Evolutionary conservation across 2,888 invertebrate genomes (phyloP), one percentile per base, ranked within the genome.

Genomic region (Heliconius hortense): DNA sequence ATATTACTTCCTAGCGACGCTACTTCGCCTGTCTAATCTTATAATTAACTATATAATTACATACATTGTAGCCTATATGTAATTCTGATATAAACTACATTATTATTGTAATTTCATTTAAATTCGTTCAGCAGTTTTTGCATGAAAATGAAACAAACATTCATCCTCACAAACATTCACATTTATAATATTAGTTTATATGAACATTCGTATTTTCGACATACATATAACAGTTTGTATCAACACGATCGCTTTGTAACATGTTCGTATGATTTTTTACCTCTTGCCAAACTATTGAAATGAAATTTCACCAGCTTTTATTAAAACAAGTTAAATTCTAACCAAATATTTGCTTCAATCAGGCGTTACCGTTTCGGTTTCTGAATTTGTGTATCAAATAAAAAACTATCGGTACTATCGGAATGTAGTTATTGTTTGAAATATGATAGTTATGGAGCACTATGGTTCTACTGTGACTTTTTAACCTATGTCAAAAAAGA

Each of bases 401-500:
- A 73, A 76, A 76, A 69, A 76, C 66, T 72, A 26, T n/a, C 60
- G 59, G n/a, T 60, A 60, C 15, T 13, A 60, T 71, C 26, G 39
- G 59, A 71, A 59, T 35, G 56, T 26, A n/a, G 59, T 59, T 60
- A 70, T 70, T 70, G 39, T 70, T 35, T 35, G 24, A 59, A 48
- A 59, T 59, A 18, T 76, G 53, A 80, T 78, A 81, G 77, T 78
- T 82, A 76, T 78, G 10, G 59, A n/a, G 8, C 35, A 35, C 35
- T 35, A 10, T 0, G 10, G 1, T 35, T 56, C 26, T 26, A 4
- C 60, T 60, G 3, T 26, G 60, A 26, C 15, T 15, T 62, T 62
- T 28, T 21, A 24, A 24, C 24, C 10, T 13, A 8, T 59, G 24
- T 24, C 1, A 43, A 43, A 4, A 43, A 15, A 13, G 39, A 13